Percentiles rank a stretch among this genome's conserved stretches.
These are phyloP conservation scores for Cistogaster globosa DNA, from an alignment of 2,888 invertebrate species.

Conservation along the genomic window DNA sequence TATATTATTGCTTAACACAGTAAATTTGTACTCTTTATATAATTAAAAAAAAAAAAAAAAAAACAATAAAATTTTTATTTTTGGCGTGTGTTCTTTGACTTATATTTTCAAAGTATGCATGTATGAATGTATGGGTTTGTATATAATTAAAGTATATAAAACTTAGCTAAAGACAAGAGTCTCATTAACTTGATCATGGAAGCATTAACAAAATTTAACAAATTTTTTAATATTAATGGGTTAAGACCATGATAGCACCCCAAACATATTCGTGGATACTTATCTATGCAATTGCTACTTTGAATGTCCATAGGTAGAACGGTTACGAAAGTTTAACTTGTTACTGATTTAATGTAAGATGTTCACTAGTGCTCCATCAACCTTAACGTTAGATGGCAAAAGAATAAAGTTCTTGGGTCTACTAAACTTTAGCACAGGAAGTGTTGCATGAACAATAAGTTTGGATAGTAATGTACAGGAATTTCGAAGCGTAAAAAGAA, in stretches of 20 bases:
- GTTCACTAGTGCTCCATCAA: slow-evolving; percentile 54
- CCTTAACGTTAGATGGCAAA: slow-evolving; percentile 52
- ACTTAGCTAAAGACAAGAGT: slow-evolving; percentile 18
- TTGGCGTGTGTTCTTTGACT: slow-evolving; percentile 52
- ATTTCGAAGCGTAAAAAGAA: slow-evolving; percentile 4
- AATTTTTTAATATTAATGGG: slow-evolving; percentile 67
- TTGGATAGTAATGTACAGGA: neutral
- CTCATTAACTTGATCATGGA: slow-evolving; percentile 67
- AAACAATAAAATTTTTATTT: slow-evolving; percentile 14
- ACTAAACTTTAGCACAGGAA: slow-evolving; percentile 51
- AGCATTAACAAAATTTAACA: slow-evolving; percentile 62
- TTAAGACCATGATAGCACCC: slow-evolving; percentile 51
- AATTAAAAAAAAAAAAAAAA: neutral
- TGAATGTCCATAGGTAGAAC: slow-evolving; percentile 20
- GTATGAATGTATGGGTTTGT: too few species aligned
- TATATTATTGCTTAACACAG: neutral
- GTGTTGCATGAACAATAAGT: slow-evolving; percentile 63
- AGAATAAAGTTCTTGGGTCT: slow-evolving; percentile 49
- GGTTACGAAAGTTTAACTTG: slow-evolving; percentile 15
- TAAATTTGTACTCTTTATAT: neutral
- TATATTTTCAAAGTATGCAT: neutral
- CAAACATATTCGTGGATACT: neutral
- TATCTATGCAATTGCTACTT: slow-evolving; percentile 5
- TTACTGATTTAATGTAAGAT: slow-evolving; percentile 38
- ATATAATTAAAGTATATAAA: neutral